Evolutionary conservation across 2,797 vertebrate genomes (phyloP).

Genomic region (Euphonia xanthogaster): DNA sequence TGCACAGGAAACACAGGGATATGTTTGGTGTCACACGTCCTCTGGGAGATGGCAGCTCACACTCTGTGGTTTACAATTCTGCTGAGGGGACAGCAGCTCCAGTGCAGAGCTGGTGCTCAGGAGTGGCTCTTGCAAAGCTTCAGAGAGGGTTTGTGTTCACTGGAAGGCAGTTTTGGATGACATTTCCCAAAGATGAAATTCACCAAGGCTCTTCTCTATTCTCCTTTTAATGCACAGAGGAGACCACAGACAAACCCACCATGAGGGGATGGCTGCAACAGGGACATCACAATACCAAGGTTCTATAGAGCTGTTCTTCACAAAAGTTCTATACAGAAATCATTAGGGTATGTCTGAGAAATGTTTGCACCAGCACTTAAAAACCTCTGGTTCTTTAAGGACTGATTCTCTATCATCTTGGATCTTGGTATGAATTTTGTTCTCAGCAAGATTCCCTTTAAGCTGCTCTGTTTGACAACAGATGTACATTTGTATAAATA

Average conservation of each 20-base stretch:
- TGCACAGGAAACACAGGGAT: neutral
- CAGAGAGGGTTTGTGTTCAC: neutral
- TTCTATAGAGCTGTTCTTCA: neutral
- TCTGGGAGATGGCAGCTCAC: neutral
- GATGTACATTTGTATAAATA: neutral
- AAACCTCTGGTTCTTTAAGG: neutral
- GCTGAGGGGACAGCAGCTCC: neutral
- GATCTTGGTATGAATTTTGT: neutral
- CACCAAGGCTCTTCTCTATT: neutral
- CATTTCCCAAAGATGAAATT: neutral
- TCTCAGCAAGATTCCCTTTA: neutral
- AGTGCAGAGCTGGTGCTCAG: neutral
- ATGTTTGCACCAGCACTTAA: neutral
- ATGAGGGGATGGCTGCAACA: neutral
- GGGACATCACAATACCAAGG: no score
- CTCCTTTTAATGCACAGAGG: fast-evolving
- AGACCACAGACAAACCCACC: neutral
- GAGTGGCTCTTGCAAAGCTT: neutral
- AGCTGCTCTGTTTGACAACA: neutral
- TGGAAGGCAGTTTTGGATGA: neutral
- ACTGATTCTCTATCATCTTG: neutral
- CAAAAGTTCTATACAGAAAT: neutral
- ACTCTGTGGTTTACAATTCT: neutral
- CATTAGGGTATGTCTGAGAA: neutral
- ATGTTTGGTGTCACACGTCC: neutral